phyloP scores from a whole-genome alignment of 2,113 vertebrate species.

The mouse (Mus musculus) region DNA sequence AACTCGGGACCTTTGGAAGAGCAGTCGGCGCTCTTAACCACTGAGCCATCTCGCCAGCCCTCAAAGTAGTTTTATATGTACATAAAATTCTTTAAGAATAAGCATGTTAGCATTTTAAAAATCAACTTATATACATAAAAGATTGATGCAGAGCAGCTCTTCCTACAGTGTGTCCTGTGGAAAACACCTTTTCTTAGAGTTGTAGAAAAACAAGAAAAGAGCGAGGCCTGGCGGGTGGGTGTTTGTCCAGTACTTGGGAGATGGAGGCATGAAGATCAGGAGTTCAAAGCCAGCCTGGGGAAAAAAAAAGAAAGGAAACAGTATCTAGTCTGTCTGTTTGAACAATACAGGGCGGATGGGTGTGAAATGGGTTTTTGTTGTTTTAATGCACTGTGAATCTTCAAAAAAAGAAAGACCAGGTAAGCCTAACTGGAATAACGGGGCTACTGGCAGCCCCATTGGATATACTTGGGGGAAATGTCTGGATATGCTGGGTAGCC shows the following conservation, averaged over 20 bases:
- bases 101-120: neutral
- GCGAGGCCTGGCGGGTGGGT: neutral
- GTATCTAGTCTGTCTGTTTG: neutral
- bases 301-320: neutral
- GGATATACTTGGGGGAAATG: neutral
- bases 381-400: neutral
- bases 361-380: conserved; percentile 31
- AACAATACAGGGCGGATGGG: neutral
- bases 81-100: neutral
- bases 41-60: too few relatives aligned
- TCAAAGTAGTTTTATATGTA: neutral
- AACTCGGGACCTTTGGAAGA: too few relatives aligned
- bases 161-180: neutral
- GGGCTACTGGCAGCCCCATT: neutral
- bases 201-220: neutral
- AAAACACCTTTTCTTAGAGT: neutral
- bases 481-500: neutral
- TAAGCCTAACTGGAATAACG: neutral
- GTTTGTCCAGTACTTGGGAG: neutral
- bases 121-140: neutral
- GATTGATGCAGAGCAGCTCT: neutral
- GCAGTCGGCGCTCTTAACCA: too few relatives aligned
- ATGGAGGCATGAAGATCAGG: neutral
- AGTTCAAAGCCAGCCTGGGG: neutral
- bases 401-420: neutral